Conservation (phyloP, 2,888 invertebrate genomes). For the Hyles lineata region DNA sequence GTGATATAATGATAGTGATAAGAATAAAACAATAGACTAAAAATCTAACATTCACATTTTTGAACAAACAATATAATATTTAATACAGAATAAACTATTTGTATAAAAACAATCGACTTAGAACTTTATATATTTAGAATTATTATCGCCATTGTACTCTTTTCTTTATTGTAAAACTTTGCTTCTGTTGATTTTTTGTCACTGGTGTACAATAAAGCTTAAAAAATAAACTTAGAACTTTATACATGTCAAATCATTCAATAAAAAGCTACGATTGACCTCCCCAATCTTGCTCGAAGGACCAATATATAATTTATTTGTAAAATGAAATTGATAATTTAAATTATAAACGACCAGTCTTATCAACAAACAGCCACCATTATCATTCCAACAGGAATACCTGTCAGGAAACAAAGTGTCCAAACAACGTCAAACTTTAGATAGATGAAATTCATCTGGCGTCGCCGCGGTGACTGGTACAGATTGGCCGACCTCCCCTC, state of each 20-base stretch:
- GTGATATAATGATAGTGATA: too few species aligned
- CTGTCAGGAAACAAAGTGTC: neutral
- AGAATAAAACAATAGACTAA: too few species aligned
- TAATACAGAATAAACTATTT: too few species aligned
- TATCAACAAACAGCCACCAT: neutral
- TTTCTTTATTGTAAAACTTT: too few species aligned
- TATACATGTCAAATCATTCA: neutral
- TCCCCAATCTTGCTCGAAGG: neutral
- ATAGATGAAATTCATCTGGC: neutral
- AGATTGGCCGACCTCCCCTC: conserved; percentile 14
- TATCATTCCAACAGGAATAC: neutral
- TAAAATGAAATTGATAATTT: neutral
- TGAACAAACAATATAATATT: too few species aligned
- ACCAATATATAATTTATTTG: neutral
- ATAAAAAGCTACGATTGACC: neutral
- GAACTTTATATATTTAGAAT: neutral
- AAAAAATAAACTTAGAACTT: too few species aligned
- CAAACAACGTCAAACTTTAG: conserved; percentile 15
- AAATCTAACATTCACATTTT: too few species aligned
- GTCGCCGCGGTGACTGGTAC: conserved; percentile 2
- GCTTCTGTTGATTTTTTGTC: too few species aligned
- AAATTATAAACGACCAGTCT: neutral
- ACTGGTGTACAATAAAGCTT: too few species aligned
- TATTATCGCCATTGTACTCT: too few species aligned
- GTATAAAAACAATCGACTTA: too few species aligned